Conservation (phyloP, 2,113 vertebrate species). For the Australoheros scitulus region DNA sequence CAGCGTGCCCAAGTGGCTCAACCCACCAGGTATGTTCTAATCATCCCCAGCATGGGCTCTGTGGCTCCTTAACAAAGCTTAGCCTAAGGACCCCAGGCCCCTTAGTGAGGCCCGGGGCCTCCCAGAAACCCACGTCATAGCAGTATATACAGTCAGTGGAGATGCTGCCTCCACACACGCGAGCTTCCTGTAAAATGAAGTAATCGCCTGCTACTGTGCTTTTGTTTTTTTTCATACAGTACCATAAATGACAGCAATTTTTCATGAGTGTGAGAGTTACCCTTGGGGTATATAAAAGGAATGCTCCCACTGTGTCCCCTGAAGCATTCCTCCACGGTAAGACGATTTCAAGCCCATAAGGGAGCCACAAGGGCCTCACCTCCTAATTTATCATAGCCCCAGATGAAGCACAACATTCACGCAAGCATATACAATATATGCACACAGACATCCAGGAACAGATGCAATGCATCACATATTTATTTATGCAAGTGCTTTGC, state of each 20-base stretch:
- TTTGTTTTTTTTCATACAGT: constrained; percentile 12
- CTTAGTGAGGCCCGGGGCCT: constrained; percentile 57
- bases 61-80: constrained; percentile 73
- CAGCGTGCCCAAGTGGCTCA: constrained; percentile 73
- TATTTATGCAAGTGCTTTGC: not conserved
- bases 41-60: constrained; percentile 62
- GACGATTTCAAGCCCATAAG: constrained; percentile 63
- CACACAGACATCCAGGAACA: constrained; percentile 46
- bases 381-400: constrained; percentile 73
- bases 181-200: not conserved
- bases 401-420: constrained; percentile 54
- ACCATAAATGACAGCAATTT: constrained; percentile 43
- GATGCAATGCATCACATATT: constrained; percentile 38
- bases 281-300: constrained; percentile 60
- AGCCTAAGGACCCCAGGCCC: constrained; percentile 52
- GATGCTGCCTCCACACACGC: constrained; percentile 36
- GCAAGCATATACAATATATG: constrained; percentile 20
- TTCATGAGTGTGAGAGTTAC: constrained; percentile 47
- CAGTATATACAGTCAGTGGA: constrained; percentile 30
- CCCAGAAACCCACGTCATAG: constrained; percentile 55
- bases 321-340: constrained; percentile 68
- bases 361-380: constrained; percentile 69
- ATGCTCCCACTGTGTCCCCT: constrained; percentile 58
- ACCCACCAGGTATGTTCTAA: constrained; percentile 79
- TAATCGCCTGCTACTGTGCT: not conserved